Evolutionary conservation across 2,888 invertebrate species (phyloP).

Genomic region (Adela reaumurella): DNA sequence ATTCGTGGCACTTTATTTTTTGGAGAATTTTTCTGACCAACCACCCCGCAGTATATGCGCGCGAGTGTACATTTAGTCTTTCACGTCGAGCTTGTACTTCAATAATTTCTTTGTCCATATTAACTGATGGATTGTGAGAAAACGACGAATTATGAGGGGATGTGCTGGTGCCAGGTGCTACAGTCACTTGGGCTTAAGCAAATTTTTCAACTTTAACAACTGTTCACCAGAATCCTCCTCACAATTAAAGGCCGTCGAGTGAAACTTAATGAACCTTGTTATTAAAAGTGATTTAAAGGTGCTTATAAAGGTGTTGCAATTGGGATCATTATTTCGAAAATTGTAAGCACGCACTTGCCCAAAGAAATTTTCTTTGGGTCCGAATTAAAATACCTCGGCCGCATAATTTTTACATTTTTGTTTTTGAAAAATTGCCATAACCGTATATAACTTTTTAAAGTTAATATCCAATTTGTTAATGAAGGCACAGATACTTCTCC

Average conservation of each 20-base stretch:
- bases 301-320: slow-evolving; percentile 13
- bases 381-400: slow-evolving; percentile 10
- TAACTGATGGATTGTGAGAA: too few relatives aligned
- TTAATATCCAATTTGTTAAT: slow-evolving; percentile 10
- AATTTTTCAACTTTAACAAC: background rate
- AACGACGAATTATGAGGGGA: background rate
- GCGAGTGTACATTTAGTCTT: background rate
- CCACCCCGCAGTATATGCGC: slow-evolving; percentile 3
- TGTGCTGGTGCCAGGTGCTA: too few relatives aligned
- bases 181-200: background rate
- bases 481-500: slow-evolving; percentile 9
- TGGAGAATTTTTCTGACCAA: background rate
- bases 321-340: slow-evolving; percentile 15
- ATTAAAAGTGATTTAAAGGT: slow-evolving; percentile 16
- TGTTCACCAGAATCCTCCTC: slow-evolving; percentile 12
- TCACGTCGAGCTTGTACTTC: background rate
- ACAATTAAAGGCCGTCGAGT: slow-evolving; percentile 11
- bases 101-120: slow-evolving; percentile 2
- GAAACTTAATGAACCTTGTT: slow-evolving; percentile 14
- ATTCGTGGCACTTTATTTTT: background rate
- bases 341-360: slow-evolving; percentile 16
- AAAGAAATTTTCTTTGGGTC: slow-evolving; percentile 13
- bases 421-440: slow-evolving; percentile 12
- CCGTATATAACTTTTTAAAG: slow-evolving; percentile 9
- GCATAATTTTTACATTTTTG: slow-evolving; percentile 6